These are phyloP conservation scores for Drosophila pseudotakahashii DNA, from an alignment of 2,888 invertebrate genomes.

Conservation along the genomic window DNA sequence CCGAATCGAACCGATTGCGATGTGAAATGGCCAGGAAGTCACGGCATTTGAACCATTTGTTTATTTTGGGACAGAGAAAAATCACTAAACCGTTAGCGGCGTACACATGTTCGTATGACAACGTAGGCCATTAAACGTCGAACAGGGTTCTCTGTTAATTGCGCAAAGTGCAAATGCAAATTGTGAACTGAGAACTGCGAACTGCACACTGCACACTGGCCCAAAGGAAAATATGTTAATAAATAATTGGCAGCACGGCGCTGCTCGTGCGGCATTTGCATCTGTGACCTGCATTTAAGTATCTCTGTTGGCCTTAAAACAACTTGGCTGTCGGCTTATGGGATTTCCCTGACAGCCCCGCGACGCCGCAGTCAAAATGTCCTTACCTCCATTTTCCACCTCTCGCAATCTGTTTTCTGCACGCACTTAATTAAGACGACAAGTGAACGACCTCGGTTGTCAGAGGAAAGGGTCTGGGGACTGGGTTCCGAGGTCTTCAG, in stretches of 20 bases:
- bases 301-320: conserved; percentile 36
- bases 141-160: conserved; percentile 52
- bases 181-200: conserved; percentile 4
- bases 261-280: conserved; percentile 19
- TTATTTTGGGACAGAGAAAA: conserved; percentile 11
- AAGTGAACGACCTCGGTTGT: conserved; percentile 77
- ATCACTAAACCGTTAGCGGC: conserved; percentile 67
- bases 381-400: conserved; percentile 42
- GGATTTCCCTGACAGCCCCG: conserved; percentile 71
- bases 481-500: conserved; percentile 1
- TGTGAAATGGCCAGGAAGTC: conserved; percentile 75
- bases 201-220: background rate
- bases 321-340: conserved; percentile 67
- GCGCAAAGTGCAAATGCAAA: conserved; percentile 50
- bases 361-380: conserved; percentile 72
- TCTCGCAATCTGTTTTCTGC: conserved; percentile 46
- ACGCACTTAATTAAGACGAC: conserved; percentile 78
- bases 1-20: conserved; percentile 13
- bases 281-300: conserved; percentile 46
- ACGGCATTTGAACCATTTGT: conserved; percentile 79
- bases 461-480: conserved; percentile 36
- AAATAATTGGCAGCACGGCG: conserved; percentile 44
- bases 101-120: conserved; percentile 35
- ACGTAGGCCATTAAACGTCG: conserved; percentile 33
- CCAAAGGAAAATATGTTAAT: conserved; percentile 44